Conservation (phyloP, 2,797 vertebrate species). For the Ceyx erithaca region DNA sequence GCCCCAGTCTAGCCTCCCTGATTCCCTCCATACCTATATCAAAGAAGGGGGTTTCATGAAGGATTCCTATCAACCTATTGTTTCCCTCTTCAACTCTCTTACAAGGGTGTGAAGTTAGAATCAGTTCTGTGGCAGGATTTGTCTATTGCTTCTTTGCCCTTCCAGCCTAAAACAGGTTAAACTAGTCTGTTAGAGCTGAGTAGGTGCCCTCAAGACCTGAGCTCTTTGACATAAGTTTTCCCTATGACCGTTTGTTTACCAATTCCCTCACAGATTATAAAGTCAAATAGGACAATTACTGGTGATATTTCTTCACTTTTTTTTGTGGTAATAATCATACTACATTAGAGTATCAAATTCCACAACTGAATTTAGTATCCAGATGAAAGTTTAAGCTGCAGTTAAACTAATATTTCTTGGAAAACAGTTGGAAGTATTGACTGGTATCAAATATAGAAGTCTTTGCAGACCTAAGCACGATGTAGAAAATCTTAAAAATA, state of each 20-base stretch:
- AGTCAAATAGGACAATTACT: background rate
- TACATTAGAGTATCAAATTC: background rate
- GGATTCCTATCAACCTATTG: background rate
- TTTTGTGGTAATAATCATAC: background rate
- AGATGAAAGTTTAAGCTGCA: background rate
- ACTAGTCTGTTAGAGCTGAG: background rate
- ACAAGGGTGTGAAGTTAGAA: background rate
- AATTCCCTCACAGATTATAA: background rate
- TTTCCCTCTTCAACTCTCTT: background rate
- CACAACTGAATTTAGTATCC: background rate
- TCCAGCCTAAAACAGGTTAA: background rate
- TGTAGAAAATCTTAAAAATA: background rate
- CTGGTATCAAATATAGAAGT: background rate
- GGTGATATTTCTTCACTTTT: background rate
- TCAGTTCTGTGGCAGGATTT: background rate
- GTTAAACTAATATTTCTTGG: background rate
- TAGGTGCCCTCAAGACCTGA: background rate
- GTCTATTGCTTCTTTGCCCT: background rate
- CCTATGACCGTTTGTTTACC: background rate
- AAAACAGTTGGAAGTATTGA: background rate
- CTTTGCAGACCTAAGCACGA: background rate
- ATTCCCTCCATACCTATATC: background rate
- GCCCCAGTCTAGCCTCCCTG: background rate
- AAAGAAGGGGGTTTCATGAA: rapidly evolving
- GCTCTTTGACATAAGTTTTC: background rate